These are phyloP conservation scores for Amphipoea lucens DNA, from an alignment of 2,888 invertebrate species.

Conservation along the genomic window DNA sequence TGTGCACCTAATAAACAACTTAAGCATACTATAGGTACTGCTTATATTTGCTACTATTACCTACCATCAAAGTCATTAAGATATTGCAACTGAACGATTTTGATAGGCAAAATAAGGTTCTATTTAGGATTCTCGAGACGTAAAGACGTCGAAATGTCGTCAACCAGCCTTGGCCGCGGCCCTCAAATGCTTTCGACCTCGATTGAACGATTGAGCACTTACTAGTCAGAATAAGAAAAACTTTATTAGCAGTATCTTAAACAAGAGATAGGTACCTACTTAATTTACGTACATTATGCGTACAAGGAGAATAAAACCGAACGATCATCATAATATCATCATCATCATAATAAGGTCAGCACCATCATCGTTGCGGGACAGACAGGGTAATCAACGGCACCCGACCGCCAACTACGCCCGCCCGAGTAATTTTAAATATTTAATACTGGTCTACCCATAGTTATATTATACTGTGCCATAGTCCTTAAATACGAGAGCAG, in stretches of 20 bases:
- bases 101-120: slow-evolving; percentile 30
- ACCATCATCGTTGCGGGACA: slow-evolving; percentile 11
- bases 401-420: not conserved
- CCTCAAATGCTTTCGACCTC: slow-evolving; percentile 64
- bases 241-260: slow-evolving; percentile 37
- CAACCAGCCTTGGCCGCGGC: slow-evolving; percentile 69
- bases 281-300: slow-evolving; percentile 24
- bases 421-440: not conserved
- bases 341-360: slow-evolving; percentile 12
- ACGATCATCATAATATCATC: not conserved
- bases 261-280: slow-evolving; percentile 17
- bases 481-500: no score
- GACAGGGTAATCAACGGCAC: slow-evolving; percentile 3
- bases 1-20: not conserved
- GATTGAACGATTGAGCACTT: slow-evolving; percentile 59
- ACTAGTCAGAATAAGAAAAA: slow-evolving; percentile 52
- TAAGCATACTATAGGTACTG: not conserved
- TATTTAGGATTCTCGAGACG: slow-evolving; percentile 64
- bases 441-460: not conserved
- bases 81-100: not conserved
- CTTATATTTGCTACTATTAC: not conserved
- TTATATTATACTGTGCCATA: no score
- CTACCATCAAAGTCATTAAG: not conserved
- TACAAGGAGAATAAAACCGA: slow-evolving; percentile 24
- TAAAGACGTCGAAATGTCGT: slow-evolving; percentile 66